Conservation (phyloP, 35 echinoderm and acorn worm genomes). For the Apostichopus japonicus region DNA sequence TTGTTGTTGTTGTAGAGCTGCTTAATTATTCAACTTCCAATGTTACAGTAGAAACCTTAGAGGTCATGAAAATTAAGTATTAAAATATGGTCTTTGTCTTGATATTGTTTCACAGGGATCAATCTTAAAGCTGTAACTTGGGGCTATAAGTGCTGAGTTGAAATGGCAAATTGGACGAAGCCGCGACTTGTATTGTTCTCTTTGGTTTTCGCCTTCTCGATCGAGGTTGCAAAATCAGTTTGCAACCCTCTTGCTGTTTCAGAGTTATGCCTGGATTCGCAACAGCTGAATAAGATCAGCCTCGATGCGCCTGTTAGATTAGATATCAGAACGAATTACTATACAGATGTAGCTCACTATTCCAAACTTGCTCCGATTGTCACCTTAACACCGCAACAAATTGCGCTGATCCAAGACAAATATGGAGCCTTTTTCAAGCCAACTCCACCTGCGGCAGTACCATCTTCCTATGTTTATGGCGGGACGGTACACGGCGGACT, state of each 20-base stretch:
- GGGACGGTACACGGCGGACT: neutral
- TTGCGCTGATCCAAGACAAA: neutral
- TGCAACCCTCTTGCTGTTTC: neutral
- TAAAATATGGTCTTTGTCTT: no score
- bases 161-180: neutral
- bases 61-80: no score
- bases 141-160: no score
- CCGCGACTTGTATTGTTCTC: neutral
- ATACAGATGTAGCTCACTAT: neutral
- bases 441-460: neutral
- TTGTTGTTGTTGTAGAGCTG: no score
- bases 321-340: neutral
- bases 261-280: neutral
- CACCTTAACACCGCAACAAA: neutral
- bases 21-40: no score
- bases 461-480: neutral
- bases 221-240: neutral
- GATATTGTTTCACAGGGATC: no score
- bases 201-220: neutral
- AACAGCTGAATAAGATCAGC: neutral
- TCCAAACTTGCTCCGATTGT: neutral
- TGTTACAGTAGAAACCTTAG: no score
- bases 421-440: neutral
- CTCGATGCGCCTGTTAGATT: neutral
- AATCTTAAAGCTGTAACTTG: no score